Evolutionary conservation across 2,888 invertebrate species (phyloP).

Genomic region (Eupithecia centaureata): DNA sequence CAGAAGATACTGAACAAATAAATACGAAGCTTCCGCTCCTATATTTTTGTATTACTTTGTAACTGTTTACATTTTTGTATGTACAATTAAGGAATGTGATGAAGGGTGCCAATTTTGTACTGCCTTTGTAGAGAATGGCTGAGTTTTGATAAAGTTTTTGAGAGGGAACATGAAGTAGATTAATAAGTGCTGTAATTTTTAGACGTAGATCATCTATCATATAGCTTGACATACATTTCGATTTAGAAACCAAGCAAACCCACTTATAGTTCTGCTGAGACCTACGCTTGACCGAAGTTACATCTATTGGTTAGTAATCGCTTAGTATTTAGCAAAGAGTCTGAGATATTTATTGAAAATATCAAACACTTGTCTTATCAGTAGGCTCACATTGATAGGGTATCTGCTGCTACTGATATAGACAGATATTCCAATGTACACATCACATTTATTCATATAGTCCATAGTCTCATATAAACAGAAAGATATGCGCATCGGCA

Average conservation of each 20-base stretch:
- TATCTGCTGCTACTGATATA: slow-evolving; percentile 69
- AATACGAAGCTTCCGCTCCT: slow-evolving; percentile 67
- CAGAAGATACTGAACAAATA: slow-evolving; percentile 91
- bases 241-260: background rate
- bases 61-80: slow-evolving; percentile 63
- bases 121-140: slow-evolving; percentile 10
- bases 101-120: slow-evolving; percentile 58
- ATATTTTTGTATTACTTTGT: slow-evolving; percentile 60
- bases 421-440: slow-evolving; percentile 50
- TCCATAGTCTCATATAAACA: slow-evolving; percentile 9
- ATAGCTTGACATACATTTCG: background rate
- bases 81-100: slow-evolving; percentile 49
- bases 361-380: slow-evolving; percentile 62
- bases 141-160: slow-evolving; percentile 26
- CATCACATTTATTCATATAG: slow-evolving; percentile 60
- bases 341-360: slow-evolving; percentile 57
- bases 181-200: slow-evolving; percentile 32
- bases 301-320: background rate
- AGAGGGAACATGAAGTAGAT: slow-evolving; percentile 29
- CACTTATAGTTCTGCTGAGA: background rate
- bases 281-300: background rate
- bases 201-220: background rate
- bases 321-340: slow-evolving; percentile 14
- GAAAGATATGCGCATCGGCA: background rate
- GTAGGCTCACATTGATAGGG: slow-evolving; percentile 60